Conservation (phyloP, 2,113 vertebrate genomes). For the Cariama cristata region DNA sequence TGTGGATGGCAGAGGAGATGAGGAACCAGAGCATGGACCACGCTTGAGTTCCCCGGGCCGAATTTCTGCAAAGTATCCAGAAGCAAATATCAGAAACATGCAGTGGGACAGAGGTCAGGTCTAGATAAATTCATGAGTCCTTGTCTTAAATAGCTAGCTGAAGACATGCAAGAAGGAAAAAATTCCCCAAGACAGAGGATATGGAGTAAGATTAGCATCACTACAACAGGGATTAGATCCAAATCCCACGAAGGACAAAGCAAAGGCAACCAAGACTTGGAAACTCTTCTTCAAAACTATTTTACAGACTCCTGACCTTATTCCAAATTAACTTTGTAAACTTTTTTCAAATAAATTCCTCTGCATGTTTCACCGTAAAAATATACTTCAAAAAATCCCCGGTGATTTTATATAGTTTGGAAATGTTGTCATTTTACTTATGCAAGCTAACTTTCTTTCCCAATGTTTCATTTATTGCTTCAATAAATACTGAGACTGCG, state of each 20-base stretch:
- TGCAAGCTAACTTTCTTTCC: not conserved
- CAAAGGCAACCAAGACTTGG: not conserved
- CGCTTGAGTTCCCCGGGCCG: rapidly evolving
- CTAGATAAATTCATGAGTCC: not conserved
- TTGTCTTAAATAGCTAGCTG: not conserved
- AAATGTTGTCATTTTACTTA: not conserved
- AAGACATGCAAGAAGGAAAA: not conserved
- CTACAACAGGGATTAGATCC: not conserved
- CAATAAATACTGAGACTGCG: not conserved
- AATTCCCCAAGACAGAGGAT: not conserved
- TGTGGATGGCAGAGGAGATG: not conserved
- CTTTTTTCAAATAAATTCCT: not conserved
- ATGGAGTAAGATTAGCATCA: not conserved
- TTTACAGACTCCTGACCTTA: not conserved
- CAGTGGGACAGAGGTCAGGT: not conserved
- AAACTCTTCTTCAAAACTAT: not conserved
- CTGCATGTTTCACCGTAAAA: not conserved
- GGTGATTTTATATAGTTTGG: not conserved
- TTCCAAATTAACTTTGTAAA: not conserved
- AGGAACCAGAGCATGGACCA: not conserved
- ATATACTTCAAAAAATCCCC: not conserved
- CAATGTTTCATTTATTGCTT: not conserved
- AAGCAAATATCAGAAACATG: not conserved
- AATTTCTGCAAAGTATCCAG: not conserved
- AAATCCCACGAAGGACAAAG: not conserved